Evolutionary conservation across 2,888 invertebrate genomes (phyloP), one percentile per base, ranked within the genome.

Genomic region (Phortica magna): DNA sequence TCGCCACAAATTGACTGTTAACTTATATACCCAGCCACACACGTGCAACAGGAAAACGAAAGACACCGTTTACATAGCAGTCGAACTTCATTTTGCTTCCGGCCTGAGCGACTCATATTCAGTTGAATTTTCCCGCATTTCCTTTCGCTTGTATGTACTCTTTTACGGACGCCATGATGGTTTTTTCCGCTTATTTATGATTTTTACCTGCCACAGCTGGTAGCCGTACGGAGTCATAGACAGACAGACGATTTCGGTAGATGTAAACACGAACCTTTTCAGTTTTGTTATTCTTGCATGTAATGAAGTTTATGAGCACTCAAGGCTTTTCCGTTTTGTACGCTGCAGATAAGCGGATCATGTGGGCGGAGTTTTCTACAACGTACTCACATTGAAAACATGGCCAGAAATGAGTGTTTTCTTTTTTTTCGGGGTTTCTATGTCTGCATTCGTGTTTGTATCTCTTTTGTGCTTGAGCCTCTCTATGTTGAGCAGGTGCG

Each of bases 341-440:
- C 7, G 17, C 64, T n/a, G n/a, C 68, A 68, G 43, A 68, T 68
- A 68, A 68, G 48, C 68, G 68, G 68, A 43, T 68, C 77, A 80
- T 78, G 80, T 83, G 83, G 85, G 85, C 84, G 85, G 83, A 85
- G 85, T 83, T 81, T 81, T 77, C 43, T 73, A 67, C 76, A 19
- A 19, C 39, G 7, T 22, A 81, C 80, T 81, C 77, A 78, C 81
- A 79, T 76, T 79, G 79, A 81, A 79, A 81, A 80, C 78, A 79
- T 43, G 17, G 48, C 22, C 68, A 65, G 9, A 55, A 55, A 39
- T 64, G 39, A 43, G 0, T 1, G 48, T 17, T 64, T 67, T 39
- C n/a, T 22, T n/a, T 22, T 6, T 39, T n/a, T n/a, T 39, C 17
- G 39, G 5, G 31, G 31, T 31, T 31, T 31, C 31, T 31, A 4